Conservation (phyloP, 2,113 vertebrate genomes). For the Naja naja region DNA sequence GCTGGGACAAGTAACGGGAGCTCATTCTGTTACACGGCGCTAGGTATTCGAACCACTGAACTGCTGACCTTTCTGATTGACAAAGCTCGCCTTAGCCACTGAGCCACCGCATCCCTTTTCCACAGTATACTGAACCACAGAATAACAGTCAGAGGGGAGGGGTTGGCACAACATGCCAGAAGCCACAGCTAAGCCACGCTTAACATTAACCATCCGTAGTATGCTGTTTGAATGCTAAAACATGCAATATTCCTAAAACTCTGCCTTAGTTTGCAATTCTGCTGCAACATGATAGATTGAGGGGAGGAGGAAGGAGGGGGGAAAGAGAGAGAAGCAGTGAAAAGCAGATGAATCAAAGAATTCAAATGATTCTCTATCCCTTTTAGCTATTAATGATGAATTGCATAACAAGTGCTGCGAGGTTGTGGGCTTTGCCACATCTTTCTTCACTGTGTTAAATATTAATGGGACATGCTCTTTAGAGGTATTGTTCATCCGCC, state of each 20-base stretch:
- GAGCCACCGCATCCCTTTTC: too few species aligned
- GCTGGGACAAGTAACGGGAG: too few species aligned
- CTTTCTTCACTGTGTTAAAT: slow-evolving; percentile 68
- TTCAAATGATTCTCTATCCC: slow-evolving; percentile 43
- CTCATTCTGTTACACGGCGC: too few species aligned
- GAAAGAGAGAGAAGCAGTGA: slow-evolving; percentile 17
- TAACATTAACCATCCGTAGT: background rate
- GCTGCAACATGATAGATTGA: background rate
- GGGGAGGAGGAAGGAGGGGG: rapidly evolving
- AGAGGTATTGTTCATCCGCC: slow-evolving; percentile 67
- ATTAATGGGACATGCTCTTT: slow-evolving; percentile 67
- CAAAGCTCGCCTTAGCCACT: too few species aligned
- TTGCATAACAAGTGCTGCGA: slow-evolving; percentile 68
- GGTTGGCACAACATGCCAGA: background rate
- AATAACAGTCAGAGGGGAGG: background rate
- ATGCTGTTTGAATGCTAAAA: background rate
- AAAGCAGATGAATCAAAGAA: background rate
- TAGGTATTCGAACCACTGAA: too few species aligned
- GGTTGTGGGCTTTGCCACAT: slow-evolving; percentile 70
- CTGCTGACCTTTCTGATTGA: too few species aligned
- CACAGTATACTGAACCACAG: background rate
- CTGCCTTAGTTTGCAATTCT: background rate
- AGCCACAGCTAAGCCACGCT: background rate
- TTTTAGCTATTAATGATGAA: slow-evolving; percentile 65
- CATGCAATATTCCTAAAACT: background rate